These are phyloP conservation scores for Rostratula benghalensis DNA, from an alignment of 2,113 vertebrate genomes.

Conservation along the genomic window DNA sequence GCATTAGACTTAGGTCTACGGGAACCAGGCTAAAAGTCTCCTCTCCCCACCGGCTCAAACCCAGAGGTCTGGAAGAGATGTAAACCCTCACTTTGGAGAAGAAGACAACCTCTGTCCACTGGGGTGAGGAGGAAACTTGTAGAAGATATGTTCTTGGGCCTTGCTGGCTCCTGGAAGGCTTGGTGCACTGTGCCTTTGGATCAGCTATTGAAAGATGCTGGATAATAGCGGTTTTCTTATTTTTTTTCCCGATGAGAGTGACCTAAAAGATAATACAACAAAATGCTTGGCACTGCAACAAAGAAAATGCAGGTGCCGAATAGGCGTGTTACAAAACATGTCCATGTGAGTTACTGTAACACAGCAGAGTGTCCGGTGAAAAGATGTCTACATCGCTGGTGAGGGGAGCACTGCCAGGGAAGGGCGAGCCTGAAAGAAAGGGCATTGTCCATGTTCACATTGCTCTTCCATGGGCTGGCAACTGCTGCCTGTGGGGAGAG, in stretches of 20 bases:
- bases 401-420: background rate
- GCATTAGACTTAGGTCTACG: slow-evolving; percentile 17
- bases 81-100: background rate
- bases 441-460: background rate
- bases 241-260: background rate
- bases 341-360: background rate
- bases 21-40: slow-evolving; percentile 1
- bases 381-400: background rate
- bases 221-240: background rate
- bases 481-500: background rate
- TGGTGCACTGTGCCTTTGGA: background rate
- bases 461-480: background rate
- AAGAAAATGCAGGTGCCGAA: background rate
- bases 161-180: background rate
- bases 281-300: background rate
- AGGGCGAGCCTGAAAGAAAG: background rate
- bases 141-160: background rate
- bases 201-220: background rate
- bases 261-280: background rate
- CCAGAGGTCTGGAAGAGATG: background rate
- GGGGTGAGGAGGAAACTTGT: background rate
- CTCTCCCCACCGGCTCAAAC: background rate
- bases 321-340: background rate
- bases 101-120: background rate
- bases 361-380: background rate